Evolutionary conservation across 2,113 vertebrate genomes (phyloP), one percentile per base, ranked within the genome.

Genomic region (Vulpes lagopus): DNA sequence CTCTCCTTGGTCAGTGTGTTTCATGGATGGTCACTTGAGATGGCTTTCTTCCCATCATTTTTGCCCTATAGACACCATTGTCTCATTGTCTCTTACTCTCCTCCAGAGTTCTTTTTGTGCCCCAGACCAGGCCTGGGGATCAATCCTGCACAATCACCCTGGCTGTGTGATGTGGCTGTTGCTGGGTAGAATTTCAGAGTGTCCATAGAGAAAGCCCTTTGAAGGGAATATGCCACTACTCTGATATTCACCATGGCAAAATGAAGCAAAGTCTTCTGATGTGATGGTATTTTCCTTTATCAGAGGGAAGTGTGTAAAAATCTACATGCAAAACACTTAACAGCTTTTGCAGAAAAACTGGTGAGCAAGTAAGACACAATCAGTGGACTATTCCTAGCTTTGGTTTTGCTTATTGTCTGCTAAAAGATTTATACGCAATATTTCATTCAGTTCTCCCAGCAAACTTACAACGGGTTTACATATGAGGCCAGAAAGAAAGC

Each of bases 31-130:
- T 78, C 51, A 8, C 57, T 57, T 35, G 51, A 15, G 55, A 38
- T 82, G 55, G 8, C n/a, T 96, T 89, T 65, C n/a, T 96, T 69
- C 30, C 69, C 51, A 79, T 88, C 78, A 79, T 74, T 71, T 93
- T 88, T 95, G 57, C 32, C 80, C 57, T 81, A 17, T n/a, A 64
- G 69, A 89, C 32, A 71, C 38, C 32, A 25, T 35, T 35, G 35
- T 35, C 35, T 35, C 79, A 76, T 89, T 32, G 55, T 62, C 74
- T 93, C 95, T 94, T 25, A n/a, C 16, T 60, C n/a, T 86, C 30
- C 16, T 49, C 20, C 23, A 73, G 30, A 71, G 57, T 73, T 94
- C 25, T 1, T 89, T 78, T 78, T 49, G 82, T 76, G 73, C 23
- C 35, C 22, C 2, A 27, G 32, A 49, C 3, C 27, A 96, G 57